phyloP scores from a whole-genome alignment of 1,140 invertebrate species.

The Tetramorium parvispinum region DNA sequence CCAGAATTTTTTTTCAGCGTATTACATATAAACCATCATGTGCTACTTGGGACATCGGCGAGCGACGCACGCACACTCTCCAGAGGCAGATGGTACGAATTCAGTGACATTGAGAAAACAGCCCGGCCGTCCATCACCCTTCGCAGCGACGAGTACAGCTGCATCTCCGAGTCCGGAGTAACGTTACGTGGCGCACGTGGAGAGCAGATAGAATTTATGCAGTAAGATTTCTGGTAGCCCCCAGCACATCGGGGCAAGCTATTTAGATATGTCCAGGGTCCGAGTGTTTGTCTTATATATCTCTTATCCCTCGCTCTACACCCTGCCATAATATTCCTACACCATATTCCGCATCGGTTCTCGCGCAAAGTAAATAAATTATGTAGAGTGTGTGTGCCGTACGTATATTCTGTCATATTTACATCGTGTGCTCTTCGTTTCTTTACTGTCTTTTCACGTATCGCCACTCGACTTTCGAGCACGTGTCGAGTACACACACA shows the following conservation, averaged over 20 bases:
- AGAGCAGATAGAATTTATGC: constrained; percentile 6
- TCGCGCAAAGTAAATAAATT: constrained; percentile 17
- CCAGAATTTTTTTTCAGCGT: too few relatives aligned
- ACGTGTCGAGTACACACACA: not conserved
- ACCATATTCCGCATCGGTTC: not conserved
- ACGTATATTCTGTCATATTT: constrained; percentile 16
- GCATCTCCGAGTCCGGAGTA: not conserved
- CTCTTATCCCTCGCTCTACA: not conserved
- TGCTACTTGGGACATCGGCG: too few relatives aligned
- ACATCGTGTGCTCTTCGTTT: not conserved
- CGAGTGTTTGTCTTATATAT: constrained; percentile 16
- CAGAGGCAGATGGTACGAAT: constrained; percentile 20
- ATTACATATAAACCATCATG: too few relatives aligned
- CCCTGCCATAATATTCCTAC: not conserved
- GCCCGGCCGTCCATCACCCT: constrained; percentile 15
- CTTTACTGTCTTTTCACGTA: not conserved
- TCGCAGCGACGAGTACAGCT: constrained; percentile 29
- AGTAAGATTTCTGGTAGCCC: not conserved
- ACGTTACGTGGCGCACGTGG: not conserved
- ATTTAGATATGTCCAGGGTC: constrained; percentile 13
- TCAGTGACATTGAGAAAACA: constrained; percentile 36
- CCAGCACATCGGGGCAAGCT: not conserved
- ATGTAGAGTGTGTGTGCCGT: not conserved
- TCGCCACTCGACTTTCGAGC: not conserved
- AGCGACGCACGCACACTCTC: not conserved